Evolutionary conservation across 2,113 vertebrate genomes (phyloP).

Genomic region (Passer domesticus): DNA sequence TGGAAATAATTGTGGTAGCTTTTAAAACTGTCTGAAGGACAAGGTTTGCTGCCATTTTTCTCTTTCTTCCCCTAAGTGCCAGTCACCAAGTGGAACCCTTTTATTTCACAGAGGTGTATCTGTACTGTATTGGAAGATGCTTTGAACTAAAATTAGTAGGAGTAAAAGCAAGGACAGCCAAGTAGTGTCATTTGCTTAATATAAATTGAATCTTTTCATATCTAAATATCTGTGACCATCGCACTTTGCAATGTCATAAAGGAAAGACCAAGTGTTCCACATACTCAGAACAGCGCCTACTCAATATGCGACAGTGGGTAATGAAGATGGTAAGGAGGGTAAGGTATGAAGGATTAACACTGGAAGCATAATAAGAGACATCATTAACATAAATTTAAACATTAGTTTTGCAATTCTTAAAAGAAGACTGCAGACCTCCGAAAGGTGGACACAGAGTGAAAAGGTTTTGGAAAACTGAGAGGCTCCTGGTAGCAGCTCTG

Average conservation of each 20-base stretch:
- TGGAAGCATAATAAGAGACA: background rate
- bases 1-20: background rate
- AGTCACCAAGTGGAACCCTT: background rate
- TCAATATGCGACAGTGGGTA: background rate
- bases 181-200: background rate
- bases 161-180: background rate
- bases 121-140: background rate
- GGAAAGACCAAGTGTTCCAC: background rate
- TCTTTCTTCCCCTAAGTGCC: slow-evolving; percentile 23
- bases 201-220: background rate
- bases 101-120: background rate
- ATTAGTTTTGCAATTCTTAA: background rate
- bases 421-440: background rate
- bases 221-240: background rate
- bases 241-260: background rate
- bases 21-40: slow-evolving; percentile 1
- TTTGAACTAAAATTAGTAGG: background rate
- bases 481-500: background rate
- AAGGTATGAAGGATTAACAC: background rate
- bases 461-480: background rate
- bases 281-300: background rate
- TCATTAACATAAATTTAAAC: background rate
- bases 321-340: background rate
- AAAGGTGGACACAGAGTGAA: background rate
- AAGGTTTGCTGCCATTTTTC: slow-evolving; percentile 9